Conservation (phyloP, 1,140 invertebrate genomes). For the Drosophila dunni region DNA sequence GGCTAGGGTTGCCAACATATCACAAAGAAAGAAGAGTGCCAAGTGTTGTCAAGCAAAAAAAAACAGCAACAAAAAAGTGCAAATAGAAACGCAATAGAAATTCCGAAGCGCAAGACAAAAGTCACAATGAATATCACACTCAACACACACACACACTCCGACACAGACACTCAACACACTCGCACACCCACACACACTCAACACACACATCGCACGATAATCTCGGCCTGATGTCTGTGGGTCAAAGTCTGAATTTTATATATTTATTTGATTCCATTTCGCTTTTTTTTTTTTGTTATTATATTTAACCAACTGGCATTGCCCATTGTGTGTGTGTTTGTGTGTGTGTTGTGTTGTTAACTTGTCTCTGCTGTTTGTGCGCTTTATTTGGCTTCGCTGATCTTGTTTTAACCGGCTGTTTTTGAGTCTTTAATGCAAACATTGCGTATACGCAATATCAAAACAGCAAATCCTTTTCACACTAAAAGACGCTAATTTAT, state of each 20-base stretch:
- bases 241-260: conserved; percentile 65
- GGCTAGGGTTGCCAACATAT: conserved; percentile 11
- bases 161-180: not conserved
- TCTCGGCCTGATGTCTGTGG: conserved; percentile 66
- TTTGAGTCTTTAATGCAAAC: conserved; percentile 22
- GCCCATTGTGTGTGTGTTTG: conserved; percentile 49
- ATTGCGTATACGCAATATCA: conserved; percentile 39
- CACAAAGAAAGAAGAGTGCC: not conserved
- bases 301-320: conserved; percentile 41
- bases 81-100: conserved; percentile 40
- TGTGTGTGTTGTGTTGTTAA: conserved; percentile 7
- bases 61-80: not conserved
- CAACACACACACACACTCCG: not conserved
- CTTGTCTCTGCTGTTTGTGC: conserved; percentile 1
- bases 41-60: conserved; percentile 8
- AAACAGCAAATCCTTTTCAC: conserved; percentile 2
- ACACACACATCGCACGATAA: conserved; percentile 48
- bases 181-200: not conserved
- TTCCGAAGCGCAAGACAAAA: conserved; percentile 39
- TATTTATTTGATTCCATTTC: conserved; percentile 52
- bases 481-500: conserved; percentile 62
- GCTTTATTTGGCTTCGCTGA: conserved; percentile 13
- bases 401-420: conserved; percentile 20
- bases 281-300: conserved; percentile 40
- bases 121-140: conserved; percentile 52